Conservation (phyloP, 2,797 vertebrate species). For the Paguma larvata region DNA sequence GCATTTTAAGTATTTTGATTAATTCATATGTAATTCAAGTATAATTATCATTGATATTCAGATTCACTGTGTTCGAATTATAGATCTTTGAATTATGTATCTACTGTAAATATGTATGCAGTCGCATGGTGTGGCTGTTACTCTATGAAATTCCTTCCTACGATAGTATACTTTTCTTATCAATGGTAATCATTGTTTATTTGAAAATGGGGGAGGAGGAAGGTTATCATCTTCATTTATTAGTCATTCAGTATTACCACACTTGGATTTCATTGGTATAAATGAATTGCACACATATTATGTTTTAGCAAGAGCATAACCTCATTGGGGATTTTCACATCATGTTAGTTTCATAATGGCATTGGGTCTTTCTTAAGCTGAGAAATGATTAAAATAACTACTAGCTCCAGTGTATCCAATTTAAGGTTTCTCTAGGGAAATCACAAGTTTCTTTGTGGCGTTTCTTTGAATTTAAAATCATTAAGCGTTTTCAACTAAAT, state of each 20-base stretch:
- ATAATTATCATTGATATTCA: neutral
- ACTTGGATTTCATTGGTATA: neutral
- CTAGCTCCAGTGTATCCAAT: neutral
- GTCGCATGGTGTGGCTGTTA: neutral
- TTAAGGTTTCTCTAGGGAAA: slow-evolving; percentile 66
- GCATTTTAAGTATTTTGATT: slow-evolving; percentile 23
- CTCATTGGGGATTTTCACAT: slow-evolving; percentile 53
- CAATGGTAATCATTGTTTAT: neutral
- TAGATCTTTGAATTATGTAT: neutral
- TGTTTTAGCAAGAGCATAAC: slow-evolving; percentile 43
- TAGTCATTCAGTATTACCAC: neutral
- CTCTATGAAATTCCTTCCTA: neutral
- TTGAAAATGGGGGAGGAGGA: neutral
- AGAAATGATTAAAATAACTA: slow-evolving; percentile 67
- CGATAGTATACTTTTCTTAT: neutral
- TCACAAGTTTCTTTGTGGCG: slow-evolving; percentile 52
- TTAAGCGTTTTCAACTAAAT: slow-evolving; percentile 64
- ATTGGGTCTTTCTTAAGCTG: slow-evolving; percentile 41
- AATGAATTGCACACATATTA: neutral
- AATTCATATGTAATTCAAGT: neutral
- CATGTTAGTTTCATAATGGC: neutral
- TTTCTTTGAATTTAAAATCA: slow-evolving; percentile 72
- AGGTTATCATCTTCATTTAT: neutral
- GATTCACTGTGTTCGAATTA: neutral
- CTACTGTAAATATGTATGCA: neutral